Conservation (phyloP, 2,797 vertebrate species). For the Pitangus sulphuratus region DNA sequence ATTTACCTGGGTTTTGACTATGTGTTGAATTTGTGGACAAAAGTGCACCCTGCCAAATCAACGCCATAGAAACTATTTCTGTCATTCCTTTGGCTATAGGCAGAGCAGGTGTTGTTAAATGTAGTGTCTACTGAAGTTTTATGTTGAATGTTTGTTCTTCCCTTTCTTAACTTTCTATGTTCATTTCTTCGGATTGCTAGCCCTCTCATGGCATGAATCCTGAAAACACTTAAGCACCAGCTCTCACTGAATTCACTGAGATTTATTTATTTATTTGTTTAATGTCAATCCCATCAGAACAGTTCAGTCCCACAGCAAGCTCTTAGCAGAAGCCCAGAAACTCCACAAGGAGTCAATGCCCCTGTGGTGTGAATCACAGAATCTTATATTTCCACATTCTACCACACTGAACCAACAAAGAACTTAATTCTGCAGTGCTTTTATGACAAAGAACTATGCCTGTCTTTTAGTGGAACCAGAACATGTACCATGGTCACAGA, state of each 20-base stretch:
- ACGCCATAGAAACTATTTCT: neutral
- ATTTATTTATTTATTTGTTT: neutral
- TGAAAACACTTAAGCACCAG: neutral
- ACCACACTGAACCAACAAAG: neutral
- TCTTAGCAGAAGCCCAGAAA: neutral
- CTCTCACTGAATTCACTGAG: neutral
- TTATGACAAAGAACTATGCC: neutral
- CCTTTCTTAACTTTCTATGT: neutral
- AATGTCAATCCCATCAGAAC: neutral
- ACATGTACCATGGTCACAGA: neutral
- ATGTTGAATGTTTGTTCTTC: neutral
- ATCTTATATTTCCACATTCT: conserved; percentile 1
- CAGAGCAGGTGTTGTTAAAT: neutral
- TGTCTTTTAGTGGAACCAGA: neutral
- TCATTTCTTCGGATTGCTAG: neutral
- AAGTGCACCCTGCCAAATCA: neutral
- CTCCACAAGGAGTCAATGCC: neutral
- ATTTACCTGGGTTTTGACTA: neutral
- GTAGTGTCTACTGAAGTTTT: neutral
- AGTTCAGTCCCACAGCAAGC: neutral
- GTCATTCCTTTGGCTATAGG: neutral
- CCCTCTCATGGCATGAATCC: neutral
- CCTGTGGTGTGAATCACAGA: neutral
- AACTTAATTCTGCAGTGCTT: neutral
- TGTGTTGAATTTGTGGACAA: neutral